Base-by-base conservation (phyloP, 2,888 invertebrate genomes). In the Stratiomys singularior region DNA sequence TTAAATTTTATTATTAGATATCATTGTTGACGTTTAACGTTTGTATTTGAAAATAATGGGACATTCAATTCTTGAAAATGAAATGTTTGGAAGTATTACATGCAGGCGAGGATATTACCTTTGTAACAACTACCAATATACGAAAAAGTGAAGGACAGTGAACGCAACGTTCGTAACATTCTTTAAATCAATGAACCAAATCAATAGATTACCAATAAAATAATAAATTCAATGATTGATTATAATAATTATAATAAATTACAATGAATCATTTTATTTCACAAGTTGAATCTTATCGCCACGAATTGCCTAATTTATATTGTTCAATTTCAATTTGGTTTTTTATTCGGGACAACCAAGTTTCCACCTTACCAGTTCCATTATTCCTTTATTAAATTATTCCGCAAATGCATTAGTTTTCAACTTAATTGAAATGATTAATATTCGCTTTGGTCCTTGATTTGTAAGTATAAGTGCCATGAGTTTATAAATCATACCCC, bases 21-120 rank as follows among this genome's bases (percentile, higher is more conserved):
- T 66, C 44, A 69, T 69, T 69, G 69, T 69, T 69, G 69, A 69
- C 44, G 71, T 72, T 28, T 56, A 72, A 72, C 71, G 66, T 66
- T 66, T 66, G 28, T 44, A 66, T 66, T 66, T 18, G 30, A 66
- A 37, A 27, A 64, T 30, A 64, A 64, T 28, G 25, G n/a, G n/a
- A 15, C 27, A 66, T 66, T 23, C 18, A 60, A 21, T 60, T 23
- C 13, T 60, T 2, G 4, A 18, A 15, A 37, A 37, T 18, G 4
- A 15, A 25, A 18, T 15, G 15, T 13, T 52, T 52, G 52, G 15
- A 52, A 52, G 37, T 52, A 18, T 52, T 52, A 18, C 15, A 52
- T 37, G 9, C 5, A 37, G 3, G 37, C 37, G 37, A 37, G 5
- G 4, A 52, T 18, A 52, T 9, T 52, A 52, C 15, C 2, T 52